Percentiles rank a stretch among this genome's conserved stretches.
Conservation (phyloP, 2,113 vertebrate species). For the Odontesthes bonariensis region DNA sequence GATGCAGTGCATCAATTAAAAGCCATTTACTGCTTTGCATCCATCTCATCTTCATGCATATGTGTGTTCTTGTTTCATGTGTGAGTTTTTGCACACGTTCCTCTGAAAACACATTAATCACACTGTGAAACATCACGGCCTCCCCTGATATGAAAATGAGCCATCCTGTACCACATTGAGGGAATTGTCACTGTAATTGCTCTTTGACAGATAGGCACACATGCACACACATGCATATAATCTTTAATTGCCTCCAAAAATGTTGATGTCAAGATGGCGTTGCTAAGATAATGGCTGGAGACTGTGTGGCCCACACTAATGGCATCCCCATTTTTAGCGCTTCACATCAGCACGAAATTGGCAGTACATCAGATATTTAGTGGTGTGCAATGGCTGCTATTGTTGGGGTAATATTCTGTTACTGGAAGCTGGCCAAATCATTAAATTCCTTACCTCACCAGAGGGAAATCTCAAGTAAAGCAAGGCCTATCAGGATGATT, state of each 20-base stretch:
- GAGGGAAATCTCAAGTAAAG: constrained; percentile 53
- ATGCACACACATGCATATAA: constrained; percentile 16
- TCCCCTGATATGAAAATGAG: constrained; percentile 72
- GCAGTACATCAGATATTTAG: constrained; percentile 58
- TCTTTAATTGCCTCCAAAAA: constrained; percentile 73
- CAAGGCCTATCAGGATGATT: constrained; percentile 37
- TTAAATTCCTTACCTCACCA: constrained; percentile 60
- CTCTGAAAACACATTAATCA: constrained; percentile 68
- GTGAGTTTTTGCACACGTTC: constrained; percentile 12
- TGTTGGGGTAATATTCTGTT: constrained; percentile 47
- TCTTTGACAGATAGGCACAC: constrained; percentile 57
- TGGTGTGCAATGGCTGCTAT: constrained; percentile 37
- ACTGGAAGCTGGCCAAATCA: constrained; percentile 71
- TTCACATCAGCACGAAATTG: constrained; percentile 51
- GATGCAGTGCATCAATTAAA: constrained; percentile 76
- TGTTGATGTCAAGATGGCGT: constrained; percentile 70
- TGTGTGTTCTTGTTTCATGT: constrained; percentile 12
- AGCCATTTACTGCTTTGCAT: constrained; percentile 68
- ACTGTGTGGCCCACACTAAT: constrained; percentile 57
- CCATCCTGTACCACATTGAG: constrained; percentile 45
- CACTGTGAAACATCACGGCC: constrained; percentile 35
- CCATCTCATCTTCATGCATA: constrained; percentile 41
- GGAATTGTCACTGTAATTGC: constrained; percentile 70
- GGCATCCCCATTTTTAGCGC: constrained; percentile 62
- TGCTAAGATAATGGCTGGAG: constrained; percentile 62